Evolutionary conservation across 35 echinoderm and acorn worm species (phyloP), one percentile per base, ranked within the genome.

Genomic region (Antedon bifida): DNA sequence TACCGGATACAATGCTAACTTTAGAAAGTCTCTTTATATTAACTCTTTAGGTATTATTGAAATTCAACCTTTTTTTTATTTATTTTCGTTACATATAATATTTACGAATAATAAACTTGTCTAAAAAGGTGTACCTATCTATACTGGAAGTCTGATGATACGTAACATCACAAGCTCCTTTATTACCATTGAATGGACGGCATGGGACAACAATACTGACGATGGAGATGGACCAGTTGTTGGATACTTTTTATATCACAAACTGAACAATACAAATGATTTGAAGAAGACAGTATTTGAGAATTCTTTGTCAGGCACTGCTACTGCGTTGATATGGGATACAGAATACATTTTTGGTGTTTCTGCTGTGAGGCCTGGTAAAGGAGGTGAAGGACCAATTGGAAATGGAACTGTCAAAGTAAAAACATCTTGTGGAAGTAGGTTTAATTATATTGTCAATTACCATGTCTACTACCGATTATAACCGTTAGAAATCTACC

Each of bases 301-400:
- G 9, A 64, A 8, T 12, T 19, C 51, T 2, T 64, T 64, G 19
- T 64, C 51, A 64, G 19, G 51, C 9, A 88, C 73, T 17, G 38
- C 83, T 34, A 36, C 14, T 3, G 39, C 31, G 26, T 75, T 88
- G 75, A 44, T 0, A 32, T 80, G 78, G 73, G 86, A 88, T 36
- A 88, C 86, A 34, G 23, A 76, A 21, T 88, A 88, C 39, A 30
- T 77, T 1, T 88, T 88, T 31, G 79, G 30, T 77, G 39, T 88
- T 21, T 82, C 86, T 83, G 86, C 86, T 0, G 79, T 82, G 14
- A 75, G 86, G 30, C 34, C 35, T 32, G 86, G 86, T 39, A 39
- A 21, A 14, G 86, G 86, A 29, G 86, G 86, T 28, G 73, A 82
- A 76, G 86, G 86, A 29, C 64, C 34, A 21, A 83, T 64, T 64